A percentile compares a stretch with the other conserved stretches of the same genome.
phyloP scores from a whole-genome alignment of 2,113 vertebrate species.

The Agelaius phoeniceus region DNA sequence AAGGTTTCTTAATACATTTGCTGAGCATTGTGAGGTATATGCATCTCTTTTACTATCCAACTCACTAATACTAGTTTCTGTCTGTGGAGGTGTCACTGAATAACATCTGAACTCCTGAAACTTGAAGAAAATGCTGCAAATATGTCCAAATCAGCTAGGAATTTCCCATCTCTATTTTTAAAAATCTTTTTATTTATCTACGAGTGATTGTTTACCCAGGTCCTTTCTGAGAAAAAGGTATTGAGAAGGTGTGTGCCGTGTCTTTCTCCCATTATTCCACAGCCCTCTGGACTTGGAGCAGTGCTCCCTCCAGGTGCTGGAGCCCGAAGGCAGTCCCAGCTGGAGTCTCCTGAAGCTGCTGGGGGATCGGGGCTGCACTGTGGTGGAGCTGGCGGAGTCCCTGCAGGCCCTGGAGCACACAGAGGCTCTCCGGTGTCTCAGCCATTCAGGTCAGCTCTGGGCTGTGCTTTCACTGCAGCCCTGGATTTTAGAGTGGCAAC shows the following conservation, averaged over 20 bases:
- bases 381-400: constrained; percentile 69
- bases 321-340: constrained; percentile 80
- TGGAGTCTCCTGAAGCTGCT: constrained; percentile 76
- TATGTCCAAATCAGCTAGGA: neutral
- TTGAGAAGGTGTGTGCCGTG: rapidly evolving
- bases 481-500: neutral
- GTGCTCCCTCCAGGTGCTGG: constrained; percentile 88
- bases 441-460: constrained; percentile 70
- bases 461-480: neutral
- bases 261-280: neutral
- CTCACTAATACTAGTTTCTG: neutral
- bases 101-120: neutral
- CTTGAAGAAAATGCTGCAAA: neutral
- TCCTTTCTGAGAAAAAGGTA: neutral
- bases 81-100: neutral
- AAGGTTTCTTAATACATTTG: neutral
- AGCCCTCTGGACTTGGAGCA: constrained; percentile 86
- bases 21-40: neutral
- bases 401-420: constrained; percentile 81
- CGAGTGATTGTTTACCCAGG: neutral
- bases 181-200: neutral
- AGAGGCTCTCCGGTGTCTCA: constrained; percentile 85
- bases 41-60: neutral
- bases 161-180: neutral
- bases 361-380: constrained; percentile 77